Evolutionary conservation across 2,888 invertebrate genomes (phyloP), one percentile per base, ranked within the genome.

Genomic region (Lamproptera curius): DNA sequence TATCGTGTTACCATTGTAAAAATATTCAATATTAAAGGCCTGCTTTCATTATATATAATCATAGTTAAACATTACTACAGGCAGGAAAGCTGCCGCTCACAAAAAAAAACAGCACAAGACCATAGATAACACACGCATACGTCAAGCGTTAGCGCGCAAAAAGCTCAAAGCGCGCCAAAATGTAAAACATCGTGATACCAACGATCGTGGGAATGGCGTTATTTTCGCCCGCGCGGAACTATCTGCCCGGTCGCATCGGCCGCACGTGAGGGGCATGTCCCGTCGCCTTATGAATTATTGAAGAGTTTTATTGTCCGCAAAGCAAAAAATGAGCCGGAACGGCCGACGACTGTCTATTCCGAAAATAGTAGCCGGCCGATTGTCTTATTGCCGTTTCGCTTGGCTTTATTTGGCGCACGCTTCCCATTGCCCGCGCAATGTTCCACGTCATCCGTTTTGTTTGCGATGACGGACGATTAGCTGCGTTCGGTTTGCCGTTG

Each of bases 231-330:
- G 66, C 67, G 70, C 67, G 55, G 72, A 63, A 69, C 67, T 73
- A 79, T 76, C 73, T 68, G 62, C 62, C 70, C 62, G 73, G 16
- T 31, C 43, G 37, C 38, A 42, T 48, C 61, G 58, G 52, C 58
- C 63, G 78, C 79, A 80, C 82, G 82, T 81, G 83, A 81, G 57
- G 57, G 65, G 82, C 69, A 73, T 78, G 72, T 54, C 58, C 50
- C 53, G 61, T 62, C 64, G 58, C 63, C 82, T 81, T 84, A 86
- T 86, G 84, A 84, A 86, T 86, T 84, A 86, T 86, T 84, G 70
- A 84, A 58, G 72, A 72, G 73, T 76, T 82, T 82, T 86, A 85
- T 85, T 85, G 85, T 84, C 70, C 67, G 65, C 62, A 59, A 58
- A 61, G 69, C 70, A 76, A 81, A 83, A 82, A 82, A 76, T 68